phyloP scores from a whole-genome alignment of 2,888 invertebrate species.

The Metallyticus violacea region DNA sequence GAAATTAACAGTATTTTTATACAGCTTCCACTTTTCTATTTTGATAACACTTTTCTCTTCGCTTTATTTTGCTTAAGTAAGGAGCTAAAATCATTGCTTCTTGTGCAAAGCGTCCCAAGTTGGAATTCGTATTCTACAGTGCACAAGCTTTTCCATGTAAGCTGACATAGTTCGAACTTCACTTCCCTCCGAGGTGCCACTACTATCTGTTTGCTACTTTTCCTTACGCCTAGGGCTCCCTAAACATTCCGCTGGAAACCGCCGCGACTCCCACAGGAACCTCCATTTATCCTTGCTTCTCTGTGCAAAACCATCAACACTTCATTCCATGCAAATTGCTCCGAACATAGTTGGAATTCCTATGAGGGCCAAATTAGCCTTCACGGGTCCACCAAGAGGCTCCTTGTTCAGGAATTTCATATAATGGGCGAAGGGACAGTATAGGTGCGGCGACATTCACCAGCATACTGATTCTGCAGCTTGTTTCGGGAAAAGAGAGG shows the following conservation, averaged over 20 bases:
- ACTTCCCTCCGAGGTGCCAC: neutral
- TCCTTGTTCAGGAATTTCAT: neutral
- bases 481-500: neutral
- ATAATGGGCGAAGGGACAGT: neutral
- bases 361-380: neutral
- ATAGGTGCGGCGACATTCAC: neutral
- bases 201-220: neutral
- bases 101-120: neutral
- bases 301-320: neutral
- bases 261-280: neutral
- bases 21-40: too few relatives aligned
- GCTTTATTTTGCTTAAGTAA: too few relatives aligned
- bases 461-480: neutral
- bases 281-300: neutral
- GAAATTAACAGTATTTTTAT: too few relatives aligned
- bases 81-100: too few relatives aligned
- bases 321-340: constrained; percentile 2
- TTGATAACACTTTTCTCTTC: too few relatives aligned
- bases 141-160: neutral
- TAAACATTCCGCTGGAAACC: neutral
- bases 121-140: neutral
- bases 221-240: neutral
- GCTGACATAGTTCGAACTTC: neutral
- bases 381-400: neutral
- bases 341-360: neutral